Conservation (phyloP, 2,888 invertebrate species). For the Chrysotoxum bicinctum region DNA sequence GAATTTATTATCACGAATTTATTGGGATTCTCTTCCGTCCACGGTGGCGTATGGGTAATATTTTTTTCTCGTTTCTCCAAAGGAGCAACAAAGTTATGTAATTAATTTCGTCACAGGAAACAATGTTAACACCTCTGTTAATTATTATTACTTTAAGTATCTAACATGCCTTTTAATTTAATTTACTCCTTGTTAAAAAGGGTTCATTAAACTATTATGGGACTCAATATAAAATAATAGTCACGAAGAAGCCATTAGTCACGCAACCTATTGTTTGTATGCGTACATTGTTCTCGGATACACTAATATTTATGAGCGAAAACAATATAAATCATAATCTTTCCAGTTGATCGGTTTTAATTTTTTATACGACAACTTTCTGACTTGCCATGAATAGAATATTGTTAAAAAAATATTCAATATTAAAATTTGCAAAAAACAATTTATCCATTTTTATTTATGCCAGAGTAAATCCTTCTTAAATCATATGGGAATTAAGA, state of each 20-base stretch:
- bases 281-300: background rate
- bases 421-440: background rate
- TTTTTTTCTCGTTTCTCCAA: background rate
- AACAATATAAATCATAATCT: background rate
- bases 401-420: background rate
- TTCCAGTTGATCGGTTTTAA: background rate
- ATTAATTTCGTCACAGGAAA: background rate
- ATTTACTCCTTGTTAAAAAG: slow-evolving; percentile 4
- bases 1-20: background rate
- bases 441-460: background rate
- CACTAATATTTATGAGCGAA: background rate
- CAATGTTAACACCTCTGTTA: background rate
- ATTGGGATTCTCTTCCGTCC: background rate
- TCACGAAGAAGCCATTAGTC: slow-evolving; percentile 15
- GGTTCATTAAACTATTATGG: slow-evolving; percentile 14
- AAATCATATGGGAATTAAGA: background rate
- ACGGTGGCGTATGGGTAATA: background rate
- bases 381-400: background rate
- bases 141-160: slow-evolving; percentile 17
- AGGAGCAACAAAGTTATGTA: background rate
- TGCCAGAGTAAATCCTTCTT: background rate
- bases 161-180: slow-evolving; percentile 10
- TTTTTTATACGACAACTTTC: background rate
- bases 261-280: background rate
- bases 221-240: background rate